These are phyloP conservation scores for Leptogaster cylindrica DNA, from an alignment of 2,888 invertebrate species.

Conservation along the genomic window DNA sequence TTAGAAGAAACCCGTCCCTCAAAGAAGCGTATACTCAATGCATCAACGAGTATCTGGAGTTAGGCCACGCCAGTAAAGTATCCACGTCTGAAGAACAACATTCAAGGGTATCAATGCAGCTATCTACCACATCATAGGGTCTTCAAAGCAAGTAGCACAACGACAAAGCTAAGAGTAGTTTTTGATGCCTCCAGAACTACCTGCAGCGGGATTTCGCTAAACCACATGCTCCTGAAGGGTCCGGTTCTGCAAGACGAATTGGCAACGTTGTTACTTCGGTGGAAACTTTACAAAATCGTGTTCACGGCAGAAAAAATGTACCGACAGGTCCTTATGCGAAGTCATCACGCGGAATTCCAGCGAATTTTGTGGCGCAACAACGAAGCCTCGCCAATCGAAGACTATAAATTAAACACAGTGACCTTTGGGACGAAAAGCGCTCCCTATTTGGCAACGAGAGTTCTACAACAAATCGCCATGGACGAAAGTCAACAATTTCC, in stretches of 20 bases:
- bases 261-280: not conserved
- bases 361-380: slow-evolving; percentile 14
- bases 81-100: not conserved
- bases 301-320: not conserved
- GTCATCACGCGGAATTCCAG: not conserved
- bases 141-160: not conserved
- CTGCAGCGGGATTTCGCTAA: not conserved
- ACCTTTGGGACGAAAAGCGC: slow-evolving; percentile 42
- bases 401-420: slow-evolving; percentile 29
- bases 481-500: not conserved
- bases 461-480: not conserved
- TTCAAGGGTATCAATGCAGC: not conserved
- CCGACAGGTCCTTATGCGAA: not conserved
- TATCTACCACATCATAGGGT: slow-evolving; percentile 10
- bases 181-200: not conserved
- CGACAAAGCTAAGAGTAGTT: not conserved
- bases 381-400: slow-evolving; percentile 11
- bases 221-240: not conserved
- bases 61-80: no score
- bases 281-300: not conserved
- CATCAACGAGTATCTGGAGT: slow-evolving; percentile 48
- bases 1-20: not conserved
- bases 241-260: not conserved
- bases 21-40: slow-evolving; percentile 44
- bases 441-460: not conserved